These are phyloP conservation scores for Tor tambroides DNA, from an alignment of 2,113 vertebrate genomes.

Conservation along the genomic window DNA sequence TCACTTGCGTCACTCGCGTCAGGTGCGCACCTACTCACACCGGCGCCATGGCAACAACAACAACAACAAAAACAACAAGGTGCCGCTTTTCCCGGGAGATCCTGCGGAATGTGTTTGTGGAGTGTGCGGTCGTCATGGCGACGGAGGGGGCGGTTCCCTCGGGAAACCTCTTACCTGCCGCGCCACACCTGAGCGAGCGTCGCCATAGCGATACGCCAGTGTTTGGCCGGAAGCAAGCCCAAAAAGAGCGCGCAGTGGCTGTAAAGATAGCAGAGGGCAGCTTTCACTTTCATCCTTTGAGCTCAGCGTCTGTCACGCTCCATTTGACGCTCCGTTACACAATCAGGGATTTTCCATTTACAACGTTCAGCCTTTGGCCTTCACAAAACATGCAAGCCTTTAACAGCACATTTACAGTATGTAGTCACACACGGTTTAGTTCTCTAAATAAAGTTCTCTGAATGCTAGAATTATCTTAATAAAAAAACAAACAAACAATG, in stretches of 20 bases:
- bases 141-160: conserved; percentile 69
- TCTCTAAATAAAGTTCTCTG: too few species aligned
- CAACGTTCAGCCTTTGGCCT: not conserved
- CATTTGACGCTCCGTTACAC: conserved; percentile 45
- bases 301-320: not conserved
- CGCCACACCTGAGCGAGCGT: conserved; percentile 56
- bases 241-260: conserved; percentile 36
- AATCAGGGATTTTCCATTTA: conserved; percentile 36
- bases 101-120: conserved; percentile 75
- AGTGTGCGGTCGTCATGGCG: conserved; percentile 72
- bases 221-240: conserved; percentile 69
- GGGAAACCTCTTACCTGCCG: conserved; percentile 75
- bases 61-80: conserved; percentile 62
- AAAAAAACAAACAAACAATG: too few species aligned
- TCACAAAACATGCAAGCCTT: too few species aligned
- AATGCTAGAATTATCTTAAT: too few species aligned
- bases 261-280: conserved; percentile 56
- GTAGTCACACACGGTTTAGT: too few species aligned
- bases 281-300: not conserved
- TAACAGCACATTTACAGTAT: too few species aligned
- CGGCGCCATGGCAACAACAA: conserved; percentile 72
- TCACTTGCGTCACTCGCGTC: conserved; percentile 41
- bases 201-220: conserved; percentile 65
- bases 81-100: conserved; percentile 67
- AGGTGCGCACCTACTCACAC: conserved; percentile 62